phyloP scores from a whole-genome alignment of 2,113 vertebrate genomes.

The Python bivittatus region DNA sequence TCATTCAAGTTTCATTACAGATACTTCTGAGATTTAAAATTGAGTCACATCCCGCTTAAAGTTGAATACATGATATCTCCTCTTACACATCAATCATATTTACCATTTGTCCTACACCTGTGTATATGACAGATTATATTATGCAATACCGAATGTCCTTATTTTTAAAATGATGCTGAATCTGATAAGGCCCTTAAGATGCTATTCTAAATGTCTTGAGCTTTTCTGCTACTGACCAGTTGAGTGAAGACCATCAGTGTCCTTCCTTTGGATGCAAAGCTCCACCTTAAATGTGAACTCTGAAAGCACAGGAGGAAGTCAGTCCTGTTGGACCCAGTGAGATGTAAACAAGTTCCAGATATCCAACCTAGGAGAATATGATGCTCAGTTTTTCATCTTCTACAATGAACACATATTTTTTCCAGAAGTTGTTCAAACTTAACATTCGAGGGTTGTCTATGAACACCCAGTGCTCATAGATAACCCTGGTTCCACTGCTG shows the following conservation, averaged over 20 bases:
- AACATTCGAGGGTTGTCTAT: neutral
- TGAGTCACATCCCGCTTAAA: neutral
- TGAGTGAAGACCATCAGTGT: neutral
- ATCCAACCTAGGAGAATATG: neutral
- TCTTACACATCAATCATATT: neutral
- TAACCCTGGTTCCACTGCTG: neutral
- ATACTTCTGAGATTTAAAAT: neutral
- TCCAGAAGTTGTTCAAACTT: neutral
- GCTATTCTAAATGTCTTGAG: neutral
- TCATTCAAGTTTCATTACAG: too few species aligned
- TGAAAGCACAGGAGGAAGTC: too few species aligned
- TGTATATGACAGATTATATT: too few species aligned
- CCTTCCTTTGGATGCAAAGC: neutral
- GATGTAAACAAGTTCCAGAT: neutral
- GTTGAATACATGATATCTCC: neutral
- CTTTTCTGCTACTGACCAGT: neutral
- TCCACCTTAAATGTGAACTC: neutral
- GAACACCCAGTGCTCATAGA: neutral
- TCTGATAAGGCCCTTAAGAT: neutral
- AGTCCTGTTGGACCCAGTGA: neutral
- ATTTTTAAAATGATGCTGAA: neutral
- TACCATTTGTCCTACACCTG: neutral
- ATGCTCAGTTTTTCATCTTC: neutral
- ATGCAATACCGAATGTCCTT: neutral
- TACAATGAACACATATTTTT: neutral